Evolutionary conservation across 2,113 vertebrate genomes (phyloP).

Genomic region (Oostethus manadensis): DNA sequence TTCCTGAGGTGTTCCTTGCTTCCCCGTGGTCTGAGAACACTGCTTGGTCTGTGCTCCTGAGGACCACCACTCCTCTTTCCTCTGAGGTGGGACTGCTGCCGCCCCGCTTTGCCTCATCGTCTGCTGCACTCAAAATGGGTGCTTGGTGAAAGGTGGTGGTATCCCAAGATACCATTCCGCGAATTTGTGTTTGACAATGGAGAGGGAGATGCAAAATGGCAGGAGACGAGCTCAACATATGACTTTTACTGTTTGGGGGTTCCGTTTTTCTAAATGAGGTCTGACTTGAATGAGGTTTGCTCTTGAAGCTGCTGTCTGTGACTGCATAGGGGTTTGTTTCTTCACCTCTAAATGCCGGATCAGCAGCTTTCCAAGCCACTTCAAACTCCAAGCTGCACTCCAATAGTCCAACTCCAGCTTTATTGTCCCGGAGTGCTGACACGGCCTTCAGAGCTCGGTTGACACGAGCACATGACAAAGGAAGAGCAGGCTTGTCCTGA

Average conservation of each 20-base stretch:
- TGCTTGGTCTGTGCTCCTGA: conserved; percentile 54
- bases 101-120: conserved; percentile 21
- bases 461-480: conserved; percentile 59
- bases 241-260: conserved; percentile 41
- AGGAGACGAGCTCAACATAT: conserved; percentile 57
- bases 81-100: conserved; percentile 41
- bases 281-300: conserved; percentile 51
- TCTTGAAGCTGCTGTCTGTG: conserved; percentile 27
- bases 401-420: conserved; percentile 51
- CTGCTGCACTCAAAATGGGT: conserved; percentile 25
- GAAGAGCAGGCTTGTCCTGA: conserved; percentile 66
- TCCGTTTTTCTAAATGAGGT: conserved; percentile 43
- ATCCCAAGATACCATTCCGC: conserved; percentile 51
- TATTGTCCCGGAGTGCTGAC: conserved; percentile 50
- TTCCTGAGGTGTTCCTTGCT: conserved; percentile 37
- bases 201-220: conserved; percentile 66
- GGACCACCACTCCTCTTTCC: conserved; percentile 48
- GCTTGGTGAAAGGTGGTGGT: conserved; percentile 35
- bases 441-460: conserved; percentile 62
- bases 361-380: conserved; percentile 59
- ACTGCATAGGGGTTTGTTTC: conserved; percentile 53
- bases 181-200: conserved; percentile 66
- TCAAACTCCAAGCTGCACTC: conserved; percentile 66
- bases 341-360: conserved; percentile 38
- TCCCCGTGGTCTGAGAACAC: conserved; percentile 50